Evolutionary conservation across 2,113 vertebrate genomes (phyloP).

Genomic region (Catharus minimus): DNA sequence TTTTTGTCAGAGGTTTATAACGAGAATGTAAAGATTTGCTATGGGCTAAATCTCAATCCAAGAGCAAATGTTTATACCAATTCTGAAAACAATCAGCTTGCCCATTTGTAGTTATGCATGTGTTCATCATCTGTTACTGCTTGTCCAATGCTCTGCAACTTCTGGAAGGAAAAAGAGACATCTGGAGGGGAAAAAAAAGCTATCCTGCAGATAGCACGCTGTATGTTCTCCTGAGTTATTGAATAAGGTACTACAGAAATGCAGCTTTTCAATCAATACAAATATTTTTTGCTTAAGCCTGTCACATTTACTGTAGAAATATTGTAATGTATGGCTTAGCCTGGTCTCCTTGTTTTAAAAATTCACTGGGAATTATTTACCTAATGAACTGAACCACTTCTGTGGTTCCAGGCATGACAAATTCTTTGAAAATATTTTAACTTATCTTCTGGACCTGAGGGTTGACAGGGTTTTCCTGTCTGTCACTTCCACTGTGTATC

Average conservation of each 20-base stretch:
- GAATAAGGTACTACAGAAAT: constrained; percentile 66
- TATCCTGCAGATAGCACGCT: constrained; percentile 74
- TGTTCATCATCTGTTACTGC: constrained; percentile 86
- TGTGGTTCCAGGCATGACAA: not conserved
- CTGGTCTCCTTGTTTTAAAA: not conserved
- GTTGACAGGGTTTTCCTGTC: constrained; percentile 12
- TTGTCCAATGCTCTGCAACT: constrained; percentile 84
- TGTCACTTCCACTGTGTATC: not conserved
- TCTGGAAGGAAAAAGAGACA: constrained; percentile 84
- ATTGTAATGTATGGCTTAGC: not conserved
- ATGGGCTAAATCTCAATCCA: constrained; percentile 84
- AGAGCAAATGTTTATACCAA: constrained; percentile 87
- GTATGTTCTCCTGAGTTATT: constrained; percentile 67
- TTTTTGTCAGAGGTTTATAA: constrained; percentile 81
- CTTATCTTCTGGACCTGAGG: not conserved
- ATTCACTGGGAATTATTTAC: constrained; percentile 42
- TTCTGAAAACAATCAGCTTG: constrained; percentile 86
- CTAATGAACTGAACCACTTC: constrained; percentile 17
- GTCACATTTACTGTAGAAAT: not conserved
- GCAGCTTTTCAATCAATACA: constrained; percentile 41
- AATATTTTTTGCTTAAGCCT: not conserved
- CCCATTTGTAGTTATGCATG: constrained; percentile 85
- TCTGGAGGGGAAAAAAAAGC: constrained; percentile 75
- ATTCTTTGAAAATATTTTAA: constrained; percentile 12
- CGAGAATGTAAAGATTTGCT: constrained; percentile 84